phyloP scores from a whole-genome alignment of 2,113 vertebrate genomes.

The Corydoras sp. region DNA sequence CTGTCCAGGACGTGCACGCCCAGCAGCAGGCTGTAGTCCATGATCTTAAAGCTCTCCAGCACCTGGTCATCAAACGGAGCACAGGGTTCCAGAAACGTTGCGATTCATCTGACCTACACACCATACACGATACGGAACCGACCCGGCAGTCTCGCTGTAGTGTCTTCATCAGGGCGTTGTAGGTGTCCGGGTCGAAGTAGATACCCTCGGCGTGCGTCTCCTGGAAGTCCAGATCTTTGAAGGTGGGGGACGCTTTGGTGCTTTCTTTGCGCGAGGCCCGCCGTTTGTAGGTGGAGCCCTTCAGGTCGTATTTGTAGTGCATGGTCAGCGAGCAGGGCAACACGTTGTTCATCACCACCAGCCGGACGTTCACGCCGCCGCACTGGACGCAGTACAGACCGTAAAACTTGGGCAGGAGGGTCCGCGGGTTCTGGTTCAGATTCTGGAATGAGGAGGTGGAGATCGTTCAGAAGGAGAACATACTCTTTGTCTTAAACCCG shows the following conservation, averaged over 20 bases:
- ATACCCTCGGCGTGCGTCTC: conserved; percentile 85
- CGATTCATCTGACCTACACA: background rate
- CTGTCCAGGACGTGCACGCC: conserved; percentile 81
- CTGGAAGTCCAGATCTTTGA: conserved; percentile 95
- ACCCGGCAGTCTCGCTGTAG: conserved; percentile 91
- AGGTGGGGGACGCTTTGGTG: conserved; percentile 78
- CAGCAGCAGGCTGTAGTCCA: conserved; percentile 94
- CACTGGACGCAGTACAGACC: conserved; percentile 92
- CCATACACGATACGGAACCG: conserved; percentile 46
- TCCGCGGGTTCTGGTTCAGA: conserved; percentile 93
- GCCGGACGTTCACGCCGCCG: conserved; percentile 77
- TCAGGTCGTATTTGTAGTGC: conserved; percentile 93
- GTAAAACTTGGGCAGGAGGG: conserved; percentile 92
- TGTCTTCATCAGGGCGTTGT: conserved; percentile 89
- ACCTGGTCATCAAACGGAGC: conserved; percentile 63
- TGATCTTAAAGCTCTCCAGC: conserved; percentile 96
- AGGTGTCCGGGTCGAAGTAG: conserved; percentile 83
- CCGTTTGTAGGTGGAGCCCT: conserved; percentile 89
- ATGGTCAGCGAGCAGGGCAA: conserved; percentile 82
- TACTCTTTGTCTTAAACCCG: too few relatives aligned
- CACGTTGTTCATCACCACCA: conserved; percentile 96
- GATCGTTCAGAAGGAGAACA: background rate
- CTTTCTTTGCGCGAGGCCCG: conserved; percentile 85
- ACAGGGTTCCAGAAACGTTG: background rate
- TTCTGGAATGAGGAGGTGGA: conserved; percentile 64